A percentile compares a stretch with the other conserved stretches of the same genome.
phyloP scores from a whole-genome alignment of 2,888 invertebrate species.

The Luffia ferchaultella region DNA sequence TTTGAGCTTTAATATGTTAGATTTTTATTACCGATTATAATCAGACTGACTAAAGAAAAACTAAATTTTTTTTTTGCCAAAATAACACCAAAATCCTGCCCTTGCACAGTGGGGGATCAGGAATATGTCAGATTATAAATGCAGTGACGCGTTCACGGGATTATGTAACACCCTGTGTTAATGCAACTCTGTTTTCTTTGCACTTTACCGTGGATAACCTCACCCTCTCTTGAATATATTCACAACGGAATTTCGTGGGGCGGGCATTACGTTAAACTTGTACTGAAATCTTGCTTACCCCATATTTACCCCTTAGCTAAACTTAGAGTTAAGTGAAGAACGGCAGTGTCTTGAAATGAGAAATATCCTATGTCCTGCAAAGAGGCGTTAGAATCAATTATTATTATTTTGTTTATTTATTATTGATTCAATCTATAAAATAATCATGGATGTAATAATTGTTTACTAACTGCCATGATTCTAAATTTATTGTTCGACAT shows the following conservation, averaged over 20 bases:
- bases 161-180: background rate
- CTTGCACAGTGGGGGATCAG: background rate
- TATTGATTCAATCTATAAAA: too few species aligned
- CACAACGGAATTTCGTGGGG: background rate
- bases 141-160: background rate
- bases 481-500: too few species aligned
- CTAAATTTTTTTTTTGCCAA: background rate
- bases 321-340: too few species aligned
- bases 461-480: too few species aligned
- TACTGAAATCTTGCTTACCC: background rate
- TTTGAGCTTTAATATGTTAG: too few species aligned
- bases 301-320: too few species aligned
- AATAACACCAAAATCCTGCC: background rate
- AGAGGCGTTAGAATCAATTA: too few species aligned
- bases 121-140: conserved; percentile 1
- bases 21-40: too few species aligned
- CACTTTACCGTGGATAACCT: background rate
- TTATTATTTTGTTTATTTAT: too few species aligned
- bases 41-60: background rate
- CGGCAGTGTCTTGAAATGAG: background rate
- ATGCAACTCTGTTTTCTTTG: background rate
- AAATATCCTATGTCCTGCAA: background rate
- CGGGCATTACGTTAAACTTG: background rate
- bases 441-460: too few species aligned
- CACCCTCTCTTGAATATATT: background rate